Evolutionary conservation across 2,113 vertebrate species (phyloP).

Genomic region (Nibea coibor): DNA sequence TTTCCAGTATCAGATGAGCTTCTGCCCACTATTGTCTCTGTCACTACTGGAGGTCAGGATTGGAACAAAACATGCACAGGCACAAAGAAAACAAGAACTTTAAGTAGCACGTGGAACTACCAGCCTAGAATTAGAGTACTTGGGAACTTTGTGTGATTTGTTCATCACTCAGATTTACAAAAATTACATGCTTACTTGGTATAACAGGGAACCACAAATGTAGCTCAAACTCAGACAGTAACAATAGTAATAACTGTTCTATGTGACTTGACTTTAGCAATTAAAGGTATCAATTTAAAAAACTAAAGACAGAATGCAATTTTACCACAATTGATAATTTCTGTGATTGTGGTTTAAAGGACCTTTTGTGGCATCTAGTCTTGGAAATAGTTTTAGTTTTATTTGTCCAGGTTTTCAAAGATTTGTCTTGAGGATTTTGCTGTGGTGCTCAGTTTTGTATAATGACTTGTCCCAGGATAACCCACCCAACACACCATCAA

Average conservation of each 20-base stretch:
- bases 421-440: too few relatives aligned
- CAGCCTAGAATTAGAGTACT: neutral
- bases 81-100: constrained; percentile 7
- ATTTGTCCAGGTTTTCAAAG: too few relatives aligned
- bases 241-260: too few relatives aligned
- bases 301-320: neutral
- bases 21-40: constrained; percentile 49
- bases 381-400: too few relatives aligned
- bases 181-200: too few relatives aligned
- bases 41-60: constrained; percentile 30
- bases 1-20: constrained; percentile 49
- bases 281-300: too few relatives aligned
- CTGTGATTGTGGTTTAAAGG: neutral
- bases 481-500: neutral
- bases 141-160: neutral
- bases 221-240: neutral
- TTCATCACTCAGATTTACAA: neutral
- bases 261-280: too few relatives aligned
- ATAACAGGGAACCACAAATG: neutral
- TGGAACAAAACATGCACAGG: constrained; percentile 17
- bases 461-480: neutral
- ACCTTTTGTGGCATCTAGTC: too few relatives aligned
- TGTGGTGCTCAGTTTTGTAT: too few relatives aligned
- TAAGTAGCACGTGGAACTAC: neutral
- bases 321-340: neutral